phyloP scores from a whole-genome alignment of 2,113 vertebrate species.

The Malurus melanocephalus region DNA sequence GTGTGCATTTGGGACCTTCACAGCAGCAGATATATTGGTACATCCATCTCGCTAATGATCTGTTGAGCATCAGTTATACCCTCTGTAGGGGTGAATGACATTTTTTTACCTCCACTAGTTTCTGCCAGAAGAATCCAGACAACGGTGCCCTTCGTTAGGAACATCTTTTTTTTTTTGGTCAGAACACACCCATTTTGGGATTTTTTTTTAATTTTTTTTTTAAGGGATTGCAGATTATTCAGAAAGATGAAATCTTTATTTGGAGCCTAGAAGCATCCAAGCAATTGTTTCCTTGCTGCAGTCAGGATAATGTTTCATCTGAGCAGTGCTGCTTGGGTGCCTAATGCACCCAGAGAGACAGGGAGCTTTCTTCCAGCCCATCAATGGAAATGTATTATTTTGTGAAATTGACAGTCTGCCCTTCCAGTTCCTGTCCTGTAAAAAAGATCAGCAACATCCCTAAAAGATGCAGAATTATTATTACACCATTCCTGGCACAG shows the following conservation, averaged over 20 bases:
- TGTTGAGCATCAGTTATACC: slow-evolving; percentile 46
- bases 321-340: neutral
- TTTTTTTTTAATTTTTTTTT: neutral
- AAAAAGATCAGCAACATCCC: neutral
- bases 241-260: neutral
- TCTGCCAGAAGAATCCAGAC: neutral
- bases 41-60: slow-evolving; percentile 54
- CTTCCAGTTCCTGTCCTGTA: neutral
- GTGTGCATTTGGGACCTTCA: slow-evolving; percentile 45
- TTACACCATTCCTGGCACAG: neutral
- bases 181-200: neutral
- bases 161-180: neutral
- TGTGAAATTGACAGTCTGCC: neutral
- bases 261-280: neutral
- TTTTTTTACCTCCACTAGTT: neutral
- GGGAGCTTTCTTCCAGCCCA: neutral
- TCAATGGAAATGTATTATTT: neutral
- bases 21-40: slow-evolving; percentile 52
- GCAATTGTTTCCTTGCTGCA: neutral
- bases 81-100: slow-evolving; percentile 26
- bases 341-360: neutral
- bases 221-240: neutral
- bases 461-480: neutral
- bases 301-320: neutral
- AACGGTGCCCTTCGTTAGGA: neutral